Conservation (phyloP, 2,888 invertebrate genomes). For the Cabera pusaria region DNA sequence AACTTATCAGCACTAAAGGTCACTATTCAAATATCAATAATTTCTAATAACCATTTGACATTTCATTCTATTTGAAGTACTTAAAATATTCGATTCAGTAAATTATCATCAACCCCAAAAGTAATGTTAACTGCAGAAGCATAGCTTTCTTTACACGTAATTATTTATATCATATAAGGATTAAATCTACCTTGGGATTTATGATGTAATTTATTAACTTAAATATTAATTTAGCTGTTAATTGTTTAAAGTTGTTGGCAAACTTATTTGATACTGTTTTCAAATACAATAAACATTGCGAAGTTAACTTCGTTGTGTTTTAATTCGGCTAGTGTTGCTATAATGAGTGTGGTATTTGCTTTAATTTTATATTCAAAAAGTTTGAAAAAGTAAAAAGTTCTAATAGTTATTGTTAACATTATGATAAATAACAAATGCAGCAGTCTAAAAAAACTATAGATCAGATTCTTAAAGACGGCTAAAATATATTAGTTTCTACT, state of each 20-base stretch:
- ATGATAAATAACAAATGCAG: too few species aligned
- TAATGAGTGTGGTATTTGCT: too few species aligned
- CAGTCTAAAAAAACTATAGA: too few species aligned
- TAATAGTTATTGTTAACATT: too few species aligned
- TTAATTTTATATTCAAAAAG: too few species aligned
- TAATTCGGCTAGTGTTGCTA: too few species aligned
- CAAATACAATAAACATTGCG: too few species aligned
- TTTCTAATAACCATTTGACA: slow-evolving; percentile 1
- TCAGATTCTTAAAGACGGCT: too few species aligned
- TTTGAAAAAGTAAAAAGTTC: too few species aligned
- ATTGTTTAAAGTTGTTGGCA: slow-evolving; percentile 49
- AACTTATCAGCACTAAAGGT: slow-evolving; percentile 57
- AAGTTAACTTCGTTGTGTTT: too few species aligned
- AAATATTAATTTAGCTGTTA: slow-evolving; percentile 52
- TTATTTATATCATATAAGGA: slow-evolving; percentile 54
- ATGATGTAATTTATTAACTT: slow-evolving; percentile 63
- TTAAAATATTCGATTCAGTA: slow-evolving; percentile 33
- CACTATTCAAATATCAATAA: slow-evolving; percentile 62
- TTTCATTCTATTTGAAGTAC: slow-evolving; percentile 32
- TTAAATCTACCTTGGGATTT: slow-evolving; percentile 49
- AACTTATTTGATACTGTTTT: too few species aligned
- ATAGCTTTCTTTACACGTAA: slow-evolving; percentile 53
- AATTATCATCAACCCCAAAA: slow-evolving; percentile 28
- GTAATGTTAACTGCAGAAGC: slow-evolving; percentile 37
- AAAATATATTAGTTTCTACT: too few species aligned